Conservation (phyloP, 2,797 vertebrate species). For the Falco novaeseelandiae region DNA sequence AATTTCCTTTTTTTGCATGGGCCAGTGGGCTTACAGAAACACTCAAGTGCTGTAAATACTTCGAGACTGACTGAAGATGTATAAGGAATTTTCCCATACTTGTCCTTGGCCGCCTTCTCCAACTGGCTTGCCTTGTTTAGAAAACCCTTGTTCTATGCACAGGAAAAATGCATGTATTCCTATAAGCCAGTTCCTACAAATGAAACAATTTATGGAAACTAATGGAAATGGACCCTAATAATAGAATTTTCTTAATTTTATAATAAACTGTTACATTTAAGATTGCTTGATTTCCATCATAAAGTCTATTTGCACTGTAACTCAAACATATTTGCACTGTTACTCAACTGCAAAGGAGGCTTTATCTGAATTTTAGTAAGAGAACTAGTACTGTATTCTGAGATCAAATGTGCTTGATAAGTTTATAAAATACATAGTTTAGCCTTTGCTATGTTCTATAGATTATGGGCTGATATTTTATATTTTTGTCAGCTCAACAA, state of each 20-base stretch:
- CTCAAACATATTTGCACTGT: not conserved
- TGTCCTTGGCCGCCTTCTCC: not conserved
- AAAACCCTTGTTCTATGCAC: not conserved
- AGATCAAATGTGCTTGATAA: rapidly evolving
- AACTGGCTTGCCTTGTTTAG: too few species aligned
- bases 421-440: not conserved
- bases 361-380: not conserved
- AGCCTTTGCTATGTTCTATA: not conserved
- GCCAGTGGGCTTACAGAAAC: not conserved
- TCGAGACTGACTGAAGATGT: too few species aligned
- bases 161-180: not conserved
- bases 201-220: not conserved
- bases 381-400: not conserved
- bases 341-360: not conserved
- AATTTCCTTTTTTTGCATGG: not conserved
- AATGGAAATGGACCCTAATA: not conserved
- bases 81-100: not conserved
- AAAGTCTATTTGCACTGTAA: not conserved
- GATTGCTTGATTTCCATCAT: not conserved
- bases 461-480: not conserved
- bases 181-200: not conserved
- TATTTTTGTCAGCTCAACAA: not conserved
- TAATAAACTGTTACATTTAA: not conserved
- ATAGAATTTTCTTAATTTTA: not conserved
- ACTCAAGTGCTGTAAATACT: too few species aligned